Conservation (phyloP, 2,113 vertebrate species). For the Stegastes partitus region DNA sequence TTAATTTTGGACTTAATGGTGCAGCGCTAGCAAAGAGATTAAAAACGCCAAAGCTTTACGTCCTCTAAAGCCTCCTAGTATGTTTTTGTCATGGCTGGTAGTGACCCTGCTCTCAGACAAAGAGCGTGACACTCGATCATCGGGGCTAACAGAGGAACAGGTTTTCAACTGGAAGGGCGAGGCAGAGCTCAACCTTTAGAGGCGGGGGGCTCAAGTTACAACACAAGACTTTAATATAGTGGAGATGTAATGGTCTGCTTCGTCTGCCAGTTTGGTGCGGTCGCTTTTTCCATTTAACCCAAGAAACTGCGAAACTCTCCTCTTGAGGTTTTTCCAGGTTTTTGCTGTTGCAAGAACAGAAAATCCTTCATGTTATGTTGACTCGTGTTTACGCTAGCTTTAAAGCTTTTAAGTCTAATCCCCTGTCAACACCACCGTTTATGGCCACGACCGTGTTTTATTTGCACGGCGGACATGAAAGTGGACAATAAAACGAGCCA, state of each 20-base stretch:
- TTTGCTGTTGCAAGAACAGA: background rate
- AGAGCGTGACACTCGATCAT: slow-evolving; percentile 61
- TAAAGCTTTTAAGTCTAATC: slow-evolving; percentile 51
- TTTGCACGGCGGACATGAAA: slow-evolving; percentile 21
- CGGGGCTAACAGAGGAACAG: slow-evolving; percentile 65
- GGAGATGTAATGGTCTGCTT: slow-evolving; percentile 39
- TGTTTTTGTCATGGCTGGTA: slow-evolving; percentile 5
- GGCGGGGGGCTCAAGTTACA: slow-evolving; percentile 67
- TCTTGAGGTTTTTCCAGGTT: background rate
- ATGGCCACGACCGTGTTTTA: slow-evolving; percentile 45
- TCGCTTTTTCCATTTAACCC: slow-evolving; percentile 30
- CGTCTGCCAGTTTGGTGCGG: slow-evolving; percentile 8
- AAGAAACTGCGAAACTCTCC: background rate
- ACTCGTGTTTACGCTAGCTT: slow-evolving; percentile 28
- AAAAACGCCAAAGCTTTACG: background rate
- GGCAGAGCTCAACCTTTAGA: slow-evolving; percentile 53
- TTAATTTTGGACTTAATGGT: no score
- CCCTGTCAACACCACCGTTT: slow-evolving; percentile 28
- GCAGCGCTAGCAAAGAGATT: no score
- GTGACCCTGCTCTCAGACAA: slow-evolving; percentile 58
- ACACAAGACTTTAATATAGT: slow-evolving; percentile 37
- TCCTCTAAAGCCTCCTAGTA: background rate
- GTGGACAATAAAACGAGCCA: slow-evolving; percentile 30
- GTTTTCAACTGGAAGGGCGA: slow-evolving; percentile 67
- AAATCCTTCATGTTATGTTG: background rate